Conservation (phyloP, 2,797 vertebrate species). For the Neoniphon sammara region DNA sequence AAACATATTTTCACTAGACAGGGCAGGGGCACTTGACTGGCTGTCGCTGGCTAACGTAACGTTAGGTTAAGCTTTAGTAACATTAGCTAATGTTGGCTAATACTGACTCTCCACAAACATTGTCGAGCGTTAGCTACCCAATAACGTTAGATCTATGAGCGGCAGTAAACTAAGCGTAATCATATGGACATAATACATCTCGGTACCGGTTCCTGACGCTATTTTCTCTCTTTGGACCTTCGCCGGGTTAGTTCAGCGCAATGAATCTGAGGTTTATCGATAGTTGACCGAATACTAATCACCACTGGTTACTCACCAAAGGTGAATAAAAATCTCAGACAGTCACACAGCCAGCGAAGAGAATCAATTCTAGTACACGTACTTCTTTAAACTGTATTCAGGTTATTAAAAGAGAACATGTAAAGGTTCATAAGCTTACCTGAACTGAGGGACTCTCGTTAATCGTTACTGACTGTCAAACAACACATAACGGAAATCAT, state of each 20-base stretch:
- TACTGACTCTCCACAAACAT: background rate
- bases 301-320: background rate
- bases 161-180: too few relatives aligned
- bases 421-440: constrained; percentile 62
- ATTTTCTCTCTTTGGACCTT: constrained; percentile 51
- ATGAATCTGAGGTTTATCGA: constrained; percentile 17
- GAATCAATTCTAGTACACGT: too few relatives aligned
- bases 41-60: background rate
- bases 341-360: background rate
- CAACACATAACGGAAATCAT: constrained; percentile 63
- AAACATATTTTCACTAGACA: background rate
- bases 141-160: background rate
- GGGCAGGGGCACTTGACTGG: constrained; percentile 28
- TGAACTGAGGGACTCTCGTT: constrained; percentile 67
- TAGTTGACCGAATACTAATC: constrained; percentile 4
- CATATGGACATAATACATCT: background rate
- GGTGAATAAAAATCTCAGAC: background rate
- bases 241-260: background rate
- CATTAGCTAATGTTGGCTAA: constrained; percentile 33
- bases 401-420: background rate
- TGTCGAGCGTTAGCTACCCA: constrained; percentile 41
- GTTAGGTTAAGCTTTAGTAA: constrained; percentile 13
- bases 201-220: background rate
- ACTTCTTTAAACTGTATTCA: background rate
- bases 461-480: constrained; percentile 67